phyloP scores from a whole-genome alignment of 1,140 invertebrate genomes.

The Ips nitidus region DNA sequence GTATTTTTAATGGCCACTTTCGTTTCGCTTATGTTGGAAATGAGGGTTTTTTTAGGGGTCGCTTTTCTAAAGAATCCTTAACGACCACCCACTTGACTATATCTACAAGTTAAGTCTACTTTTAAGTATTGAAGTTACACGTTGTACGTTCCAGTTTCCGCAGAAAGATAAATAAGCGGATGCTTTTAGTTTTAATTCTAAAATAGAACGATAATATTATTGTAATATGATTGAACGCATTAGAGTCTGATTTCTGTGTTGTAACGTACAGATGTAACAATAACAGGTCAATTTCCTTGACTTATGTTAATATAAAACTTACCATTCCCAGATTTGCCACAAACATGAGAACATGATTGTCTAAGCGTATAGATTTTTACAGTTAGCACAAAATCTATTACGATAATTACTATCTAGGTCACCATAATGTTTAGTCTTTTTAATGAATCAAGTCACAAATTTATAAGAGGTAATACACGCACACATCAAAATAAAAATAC shows the following conservation, averaged over 20 bases:
- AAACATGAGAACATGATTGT: constrained; percentile 64
- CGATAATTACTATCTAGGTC: constrained; percentile 14
- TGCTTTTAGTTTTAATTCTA: background rate
- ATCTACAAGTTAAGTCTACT: background rate
- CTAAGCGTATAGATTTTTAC: too few species aligned
- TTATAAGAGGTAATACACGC: background rate
- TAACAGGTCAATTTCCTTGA: background rate
- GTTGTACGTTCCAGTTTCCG: background rate
- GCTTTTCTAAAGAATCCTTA: constrained; percentile 2
- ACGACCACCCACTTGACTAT: constrained; percentile 8
- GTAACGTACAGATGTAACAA: background rate
- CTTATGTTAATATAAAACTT: constrained; percentile 5
- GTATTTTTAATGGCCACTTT: constrained; percentile 11
- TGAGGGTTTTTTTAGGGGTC: background rate
- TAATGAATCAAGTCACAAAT: too few species aligned
- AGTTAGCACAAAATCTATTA: constrained; percentile 33
- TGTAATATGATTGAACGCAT: constrained; percentile 5
- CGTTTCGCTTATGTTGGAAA: constrained; percentile 2
- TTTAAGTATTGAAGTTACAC: background rate
- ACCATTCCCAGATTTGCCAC: constrained; percentile 69
- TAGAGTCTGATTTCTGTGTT: background rate
- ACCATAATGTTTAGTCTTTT: constrained; percentile 6
- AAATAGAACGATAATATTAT: constrained; percentile 14
- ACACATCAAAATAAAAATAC: too few species aligned
- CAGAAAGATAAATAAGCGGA: constrained; percentile 5